Conservation (phyloP, 2,888 invertebrate genomes). For the Chaetogeoica ovagalla region DNA sequence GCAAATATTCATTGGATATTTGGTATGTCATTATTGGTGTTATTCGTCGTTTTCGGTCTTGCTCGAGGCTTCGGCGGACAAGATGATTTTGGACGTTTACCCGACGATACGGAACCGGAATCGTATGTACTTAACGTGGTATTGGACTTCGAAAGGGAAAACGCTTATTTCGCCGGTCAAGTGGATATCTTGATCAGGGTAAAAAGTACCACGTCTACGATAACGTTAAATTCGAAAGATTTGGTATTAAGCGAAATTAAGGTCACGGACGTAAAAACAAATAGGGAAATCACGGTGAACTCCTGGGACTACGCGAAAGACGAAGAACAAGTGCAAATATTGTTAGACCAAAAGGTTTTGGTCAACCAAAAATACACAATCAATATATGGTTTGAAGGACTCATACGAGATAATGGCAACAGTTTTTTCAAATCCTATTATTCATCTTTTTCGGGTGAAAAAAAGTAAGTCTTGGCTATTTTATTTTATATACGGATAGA, state of each 20-base stretch:
- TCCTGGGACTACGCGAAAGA: neutral
- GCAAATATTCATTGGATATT: neutral
- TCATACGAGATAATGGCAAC: conserved; percentile 28
- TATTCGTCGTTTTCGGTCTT: neutral
- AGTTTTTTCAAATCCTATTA: conserved; percentile 40
- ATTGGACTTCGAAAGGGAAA: neutral
- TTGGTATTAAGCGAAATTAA: neutral
- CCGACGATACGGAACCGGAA: conserved; percentile 7
- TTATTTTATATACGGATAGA: no score
- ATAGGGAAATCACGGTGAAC: neutral
- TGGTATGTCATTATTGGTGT: neutral
- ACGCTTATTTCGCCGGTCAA: neutral
- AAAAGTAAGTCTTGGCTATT: no score
- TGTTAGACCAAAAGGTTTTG: neutral
- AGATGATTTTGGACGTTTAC: neutral
- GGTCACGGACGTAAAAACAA: neutral
- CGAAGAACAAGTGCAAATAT: neutral
- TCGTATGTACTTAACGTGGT: neutral
- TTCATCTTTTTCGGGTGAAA: neutral
- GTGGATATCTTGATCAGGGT: neutral
- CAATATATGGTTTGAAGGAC: conserved; percentile 30
- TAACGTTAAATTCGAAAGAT: conserved; percentile 9
- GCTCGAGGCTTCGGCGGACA: neutral
- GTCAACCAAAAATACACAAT: conserved; percentile 17
- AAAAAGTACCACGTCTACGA: neutral